Evolutionary conservation across 2,113 vertebrate genomes (phyloP).

Genomic region (Etheostoma spectabile): DNA sequence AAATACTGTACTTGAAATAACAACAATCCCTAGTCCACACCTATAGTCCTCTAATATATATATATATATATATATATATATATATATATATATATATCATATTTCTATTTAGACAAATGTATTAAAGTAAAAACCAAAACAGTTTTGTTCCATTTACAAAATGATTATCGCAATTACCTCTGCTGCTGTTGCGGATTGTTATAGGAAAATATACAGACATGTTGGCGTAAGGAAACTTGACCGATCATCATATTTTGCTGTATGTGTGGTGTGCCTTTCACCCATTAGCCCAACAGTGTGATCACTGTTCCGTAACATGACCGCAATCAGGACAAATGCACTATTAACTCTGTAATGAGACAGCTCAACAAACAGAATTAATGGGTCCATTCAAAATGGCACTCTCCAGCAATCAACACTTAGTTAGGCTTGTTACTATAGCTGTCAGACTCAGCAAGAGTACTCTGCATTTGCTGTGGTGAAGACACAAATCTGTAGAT

Average conservation of each 20-base stretch:
- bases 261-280: conserved; percentile 28
- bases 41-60: too few species aligned
- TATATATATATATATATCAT: too few species aligned
- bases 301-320: conserved; percentile 70
- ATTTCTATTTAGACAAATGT: too few species aligned
- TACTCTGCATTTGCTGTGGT: conserved; percentile 1
- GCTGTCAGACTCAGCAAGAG: conserved; percentile 26
- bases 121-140: not conserved
- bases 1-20: not conserved
- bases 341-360: conserved; percentile 81
- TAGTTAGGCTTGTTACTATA: conserved; percentile 57
- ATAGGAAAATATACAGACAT: not conserved
- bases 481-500: not conserved
- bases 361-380: conserved; percentile 80
- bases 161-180: not conserved
- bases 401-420: conserved; percentile 60
- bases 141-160: not conserved
- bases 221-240: conserved; percentile 9
- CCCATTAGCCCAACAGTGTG: conserved; percentile 63
- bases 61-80: too few species aligned
- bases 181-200: not conserved
- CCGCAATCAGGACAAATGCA: conserved; percentile 77
- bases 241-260: conserved; percentile 22
- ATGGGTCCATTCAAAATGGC: conserved; percentile 66
- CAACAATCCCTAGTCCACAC: not conserved